Conservation (phyloP, 2,888 invertebrate genomes). For the Callinectes sapidus region DNA sequence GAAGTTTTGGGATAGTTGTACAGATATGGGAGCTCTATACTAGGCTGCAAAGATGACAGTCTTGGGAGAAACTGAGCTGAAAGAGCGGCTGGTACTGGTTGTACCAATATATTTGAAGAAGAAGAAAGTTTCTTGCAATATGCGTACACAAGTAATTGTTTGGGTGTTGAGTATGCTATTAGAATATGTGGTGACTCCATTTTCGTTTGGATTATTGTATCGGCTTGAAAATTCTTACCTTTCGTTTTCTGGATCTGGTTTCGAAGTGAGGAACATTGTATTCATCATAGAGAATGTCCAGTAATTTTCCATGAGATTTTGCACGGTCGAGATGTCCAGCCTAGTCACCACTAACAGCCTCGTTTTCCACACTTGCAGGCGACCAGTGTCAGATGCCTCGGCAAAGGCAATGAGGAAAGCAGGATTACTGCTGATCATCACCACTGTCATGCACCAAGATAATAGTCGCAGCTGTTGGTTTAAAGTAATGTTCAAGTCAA, state of each 20-base stretch:
- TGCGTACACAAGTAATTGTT: no score
- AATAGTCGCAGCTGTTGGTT: background rate
- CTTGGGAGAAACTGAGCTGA: no score
- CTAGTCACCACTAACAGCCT: background rate
- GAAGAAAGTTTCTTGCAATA: no score
- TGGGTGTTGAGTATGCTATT: no score
- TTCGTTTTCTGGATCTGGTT: background rate
- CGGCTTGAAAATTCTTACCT: background rate
- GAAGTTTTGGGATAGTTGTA: no score
- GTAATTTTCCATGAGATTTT: background rate
- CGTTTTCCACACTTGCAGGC: background rate
- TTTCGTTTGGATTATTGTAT: background rate
- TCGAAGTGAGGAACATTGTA: background rate
- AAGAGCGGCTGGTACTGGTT: no score
- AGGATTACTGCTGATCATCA: background rate
- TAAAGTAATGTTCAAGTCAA: background rate
- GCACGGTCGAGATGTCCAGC: background rate
- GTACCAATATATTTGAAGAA: no score
- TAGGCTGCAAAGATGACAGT: no score
- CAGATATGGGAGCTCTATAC: no score
- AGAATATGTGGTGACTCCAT: background rate
- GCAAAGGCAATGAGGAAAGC: conserved; percentile 10
- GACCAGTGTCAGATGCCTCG: background rate
- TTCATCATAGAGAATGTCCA: conserved; percentile 27
- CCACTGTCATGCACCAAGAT: conserved; percentile 15